A percentile compares a stretch with the other conserved stretches of the same genome.
Evolutionary conservation across 1,140 invertebrate species (phyloP).

Genomic region (Aphis gossypii): DNA sequence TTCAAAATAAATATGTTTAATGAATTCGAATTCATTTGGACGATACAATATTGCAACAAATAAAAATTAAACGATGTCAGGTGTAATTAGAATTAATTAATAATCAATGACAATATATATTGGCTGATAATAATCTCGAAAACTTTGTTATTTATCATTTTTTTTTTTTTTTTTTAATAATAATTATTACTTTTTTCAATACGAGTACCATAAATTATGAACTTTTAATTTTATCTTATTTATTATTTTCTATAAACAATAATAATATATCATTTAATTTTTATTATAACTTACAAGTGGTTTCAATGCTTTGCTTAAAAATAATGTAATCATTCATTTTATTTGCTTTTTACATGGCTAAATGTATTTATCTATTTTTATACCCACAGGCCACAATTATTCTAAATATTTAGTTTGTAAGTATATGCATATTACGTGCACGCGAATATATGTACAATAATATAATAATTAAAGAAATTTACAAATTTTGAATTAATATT

Average conservation of each 20-base stretch:
- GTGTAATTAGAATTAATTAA: neutral
- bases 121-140: neutral
- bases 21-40: neutral
- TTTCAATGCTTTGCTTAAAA: neutral
- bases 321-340: neutral
- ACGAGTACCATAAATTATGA: neutral
- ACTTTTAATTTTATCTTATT: neutral
- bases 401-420: neutral
- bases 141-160: constrained; percentile 1
- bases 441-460: neutral
- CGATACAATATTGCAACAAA: neutral
- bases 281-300: neutral
- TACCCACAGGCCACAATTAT: neutral
- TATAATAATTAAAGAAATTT: neutral
- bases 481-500: too few relatives aligned
- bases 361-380: too few relatives aligned
- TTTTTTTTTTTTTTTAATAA: neutral
- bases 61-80: neutral
- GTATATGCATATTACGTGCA: neutral
- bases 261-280: neutral
- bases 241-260: neutral
- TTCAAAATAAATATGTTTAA: neutral
- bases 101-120: neutral
- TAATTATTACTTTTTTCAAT: neutral
- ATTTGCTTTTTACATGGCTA: neutral